Evolutionary conservation across 2,797 vertebrate genomes (phyloP), one percentile per base, ranked within the genome.

Genomic region (Micrastur ruficollis): DNA sequence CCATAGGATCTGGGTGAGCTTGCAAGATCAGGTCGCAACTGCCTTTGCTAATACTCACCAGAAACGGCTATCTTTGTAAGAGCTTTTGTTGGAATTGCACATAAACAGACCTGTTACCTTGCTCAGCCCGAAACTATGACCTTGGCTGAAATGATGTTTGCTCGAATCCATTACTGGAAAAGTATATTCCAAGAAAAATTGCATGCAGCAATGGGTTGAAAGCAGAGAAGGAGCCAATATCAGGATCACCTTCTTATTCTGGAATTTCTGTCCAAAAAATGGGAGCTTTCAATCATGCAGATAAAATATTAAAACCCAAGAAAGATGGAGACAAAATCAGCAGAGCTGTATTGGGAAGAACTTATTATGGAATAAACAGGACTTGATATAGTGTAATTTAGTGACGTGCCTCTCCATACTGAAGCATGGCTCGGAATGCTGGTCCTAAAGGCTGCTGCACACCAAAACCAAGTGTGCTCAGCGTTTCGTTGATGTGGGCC

Each of bases 161-260:
- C 80, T 86, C 81, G 86, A 96, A 95, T 86, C 84, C 72, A n/a
- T 93, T 94, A 80, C 72, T 83, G 71, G 62, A 79, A 90, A 91
- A 95, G 59, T 53, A 53, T 75, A 82, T 73, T 96, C 81, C 87
- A 96, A 94, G 86, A 86, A 96, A 91, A 96, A 91, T 42, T 75
- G 61, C 55, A 76, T 62, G 31, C 42, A 80, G 58, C 42, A 73
- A 66, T 79, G 22, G 4, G 74, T 80, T 92, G 78, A 89, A 85
- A 93, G 52, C 15, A 70, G 75, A 81, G 59, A 94, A 92, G 34
- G 32, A 84, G 90, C 56, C 63, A 89, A 36, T 59, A 90, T 61
- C 42, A 89, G 25, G 49, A 72, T 90, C 53, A 31, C 34, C 86
- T 87, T 74, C 61, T 61, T 89, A 17, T 44, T 76, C 81, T 89